Percentiles rank a stretch among this genome's conserved stretches.
These are phyloP conservation scores for Trematocara stigmaticum DNA, from an alignment of 2,113 vertebrate genomes.

Conservation along the genomic window DNA sequence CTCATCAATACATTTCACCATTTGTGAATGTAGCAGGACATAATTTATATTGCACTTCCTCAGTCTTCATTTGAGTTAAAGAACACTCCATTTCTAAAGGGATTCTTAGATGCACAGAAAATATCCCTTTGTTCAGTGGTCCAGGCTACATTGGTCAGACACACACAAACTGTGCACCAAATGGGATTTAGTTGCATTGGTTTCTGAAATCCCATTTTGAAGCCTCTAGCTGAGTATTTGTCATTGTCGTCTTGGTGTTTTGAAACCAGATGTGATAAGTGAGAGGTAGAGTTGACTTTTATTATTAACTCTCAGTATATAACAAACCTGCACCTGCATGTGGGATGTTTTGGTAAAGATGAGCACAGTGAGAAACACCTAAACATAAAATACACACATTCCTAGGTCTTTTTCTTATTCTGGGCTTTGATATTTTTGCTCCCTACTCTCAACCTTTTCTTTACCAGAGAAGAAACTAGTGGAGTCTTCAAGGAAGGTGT, in stretches of 20 bases:
- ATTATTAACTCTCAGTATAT: background rate
- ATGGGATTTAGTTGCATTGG: background rate
- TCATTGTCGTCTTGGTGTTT: background rate
- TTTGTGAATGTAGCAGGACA: background rate
- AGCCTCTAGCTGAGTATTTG: background rate
- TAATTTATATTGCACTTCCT: background rate
- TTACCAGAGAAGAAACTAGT: constrained; percentile 90
- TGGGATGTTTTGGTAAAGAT: background rate
- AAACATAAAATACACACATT: background rate
- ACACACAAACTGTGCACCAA: background rate
- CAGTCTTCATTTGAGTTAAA: background rate
- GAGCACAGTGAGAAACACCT: background rate
- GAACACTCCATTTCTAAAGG: background rate
- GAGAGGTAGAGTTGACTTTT: background rate
- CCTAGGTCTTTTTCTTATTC: background rate
- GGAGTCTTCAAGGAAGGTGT: constrained; percentile 85
- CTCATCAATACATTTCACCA: background rate
- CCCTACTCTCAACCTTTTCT: background rate
- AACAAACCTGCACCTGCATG: background rate
- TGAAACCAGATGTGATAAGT: background rate
- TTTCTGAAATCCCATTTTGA: background rate
- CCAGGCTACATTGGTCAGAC: background rate
- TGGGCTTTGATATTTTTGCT: background rate
- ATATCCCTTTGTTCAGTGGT: background rate
- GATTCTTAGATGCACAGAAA: background rate